Percentiles rank a stretch among this genome's conserved stretches.
Conservation (phyloP, 1,140 invertebrate species). For the Teleogryllus occipitalis region DNA sequence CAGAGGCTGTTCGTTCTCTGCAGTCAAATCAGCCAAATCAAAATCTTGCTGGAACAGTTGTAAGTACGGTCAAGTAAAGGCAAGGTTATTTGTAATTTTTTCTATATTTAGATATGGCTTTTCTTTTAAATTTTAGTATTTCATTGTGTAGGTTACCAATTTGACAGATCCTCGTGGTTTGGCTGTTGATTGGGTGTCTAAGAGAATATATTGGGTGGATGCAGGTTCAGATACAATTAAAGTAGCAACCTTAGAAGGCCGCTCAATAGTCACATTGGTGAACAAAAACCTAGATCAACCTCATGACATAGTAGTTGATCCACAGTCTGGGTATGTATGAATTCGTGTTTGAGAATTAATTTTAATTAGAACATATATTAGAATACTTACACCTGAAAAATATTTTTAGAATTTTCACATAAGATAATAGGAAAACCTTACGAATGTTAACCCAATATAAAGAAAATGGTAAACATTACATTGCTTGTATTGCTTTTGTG, state of each 20-base stretch:
- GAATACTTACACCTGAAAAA: background rate
- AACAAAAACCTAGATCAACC: constrained; percentile 49
- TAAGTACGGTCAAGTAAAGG: background rate
- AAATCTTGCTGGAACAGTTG: background rate
- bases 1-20: background rate
- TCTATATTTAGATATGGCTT: background rate
- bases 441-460: too few relatives aligned
- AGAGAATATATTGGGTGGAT: constrained; percentile 67
- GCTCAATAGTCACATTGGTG: constrained; percentile 47
- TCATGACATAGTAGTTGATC: constrained; percentile 59
- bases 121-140: background rate
- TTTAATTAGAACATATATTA: too few relatives aligned
- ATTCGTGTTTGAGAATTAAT: too few relatives aligned
- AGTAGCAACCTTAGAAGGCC: constrained; percentile 50
- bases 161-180: constrained; percentile 59
- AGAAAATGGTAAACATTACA: too few relatives aligned
- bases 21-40: background rate
- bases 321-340: constrained; percentile 44
- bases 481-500: too few relatives aligned
- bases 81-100: background rate
- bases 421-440: background rate
- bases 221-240: constrained; percentile 50
- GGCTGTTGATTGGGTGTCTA: constrained; percentile 66
- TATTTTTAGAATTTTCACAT: background rate
- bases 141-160: constrained; percentile 33